phyloP scores from a whole-genome alignment of 2,113 vertebrate species.

The Edolisoma coerulescens region DNA sequence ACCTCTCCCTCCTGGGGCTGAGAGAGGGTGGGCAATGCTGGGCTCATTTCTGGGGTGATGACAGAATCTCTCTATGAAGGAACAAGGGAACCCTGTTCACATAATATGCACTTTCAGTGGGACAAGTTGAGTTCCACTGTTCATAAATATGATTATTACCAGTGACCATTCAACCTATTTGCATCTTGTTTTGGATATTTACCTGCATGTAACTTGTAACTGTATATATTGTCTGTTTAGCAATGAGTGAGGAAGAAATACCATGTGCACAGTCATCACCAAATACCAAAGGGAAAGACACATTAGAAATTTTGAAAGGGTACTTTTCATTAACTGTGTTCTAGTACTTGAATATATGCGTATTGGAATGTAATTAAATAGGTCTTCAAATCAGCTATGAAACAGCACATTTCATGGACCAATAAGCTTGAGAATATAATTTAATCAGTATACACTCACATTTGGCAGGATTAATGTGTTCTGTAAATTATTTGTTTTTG shows the following conservation, averaged over 20 bases:
- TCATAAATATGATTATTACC: neutral
- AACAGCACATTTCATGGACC: neutral
- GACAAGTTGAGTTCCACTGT: neutral
- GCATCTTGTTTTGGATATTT: neutral
- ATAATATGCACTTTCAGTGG: neutral
- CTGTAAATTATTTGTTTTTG: neutral
- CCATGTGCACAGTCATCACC: neutral
- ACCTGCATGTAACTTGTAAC: neutral
- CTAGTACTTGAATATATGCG: neutral
- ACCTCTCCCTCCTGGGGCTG: neutral
- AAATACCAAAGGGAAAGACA: neutral
- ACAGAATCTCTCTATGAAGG: neutral
- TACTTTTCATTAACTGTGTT: neutral
- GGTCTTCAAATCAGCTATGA: neutral
- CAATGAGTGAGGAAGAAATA: neutral
- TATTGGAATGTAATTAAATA: neutral
- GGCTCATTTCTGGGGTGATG: neutral
- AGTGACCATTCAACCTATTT: neutral
- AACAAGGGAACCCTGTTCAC: neutral
- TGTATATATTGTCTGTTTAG: neutral
- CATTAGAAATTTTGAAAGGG: neutral
- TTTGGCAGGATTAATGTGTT: neutral
- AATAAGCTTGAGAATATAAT: neutral
- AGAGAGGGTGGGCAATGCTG: neutral
- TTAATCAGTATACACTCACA: neutral